Evolutionary conservation across 2,797 vertebrate genomes (phyloP).

Genomic region (Spinibarbus caldwelli): DNA sequence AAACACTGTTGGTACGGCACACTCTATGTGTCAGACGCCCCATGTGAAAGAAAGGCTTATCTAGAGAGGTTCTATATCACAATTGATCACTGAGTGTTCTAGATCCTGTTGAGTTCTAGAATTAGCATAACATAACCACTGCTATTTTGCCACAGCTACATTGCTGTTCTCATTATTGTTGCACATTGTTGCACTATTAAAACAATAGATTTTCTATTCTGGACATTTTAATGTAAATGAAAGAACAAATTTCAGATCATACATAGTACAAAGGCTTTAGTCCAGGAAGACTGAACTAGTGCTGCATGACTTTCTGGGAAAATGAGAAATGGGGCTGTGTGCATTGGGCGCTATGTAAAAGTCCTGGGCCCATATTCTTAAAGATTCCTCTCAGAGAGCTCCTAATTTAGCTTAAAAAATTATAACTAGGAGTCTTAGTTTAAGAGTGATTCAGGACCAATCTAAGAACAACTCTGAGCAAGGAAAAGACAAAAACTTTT

Average conservation of each 20-base stretch:
- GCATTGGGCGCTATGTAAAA: constrained; percentile 50
- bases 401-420: too few relatives aligned
- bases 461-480: too few relatives aligned
- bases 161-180: not conserved
- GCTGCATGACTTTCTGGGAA: constrained; percentile 43
- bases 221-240: constrained; percentile 63
- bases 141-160: not conserved
- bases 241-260: constrained; percentile 73
- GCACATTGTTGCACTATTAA: not conserved
- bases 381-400: too few relatives aligned
- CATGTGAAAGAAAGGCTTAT: constrained; percentile 62
- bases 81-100: not conserved
- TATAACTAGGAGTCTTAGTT: too few relatives aligned
- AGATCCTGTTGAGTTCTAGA: not conserved
- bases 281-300: constrained; percentile 46
- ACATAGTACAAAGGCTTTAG: constrained; percentile 75
- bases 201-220: constrained; percentile 5
- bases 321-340: constrained; percentile 51
- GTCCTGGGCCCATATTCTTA: too few relatives aligned
- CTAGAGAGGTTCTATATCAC: constrained; percentile 27
- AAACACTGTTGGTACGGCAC: constrained; percentile 40
- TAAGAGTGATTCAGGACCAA: too few relatives aligned
- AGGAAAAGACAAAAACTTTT: too few relatives aligned
- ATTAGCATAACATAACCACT: not conserved
- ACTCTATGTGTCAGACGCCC: constrained; percentile 40